Percentiles rank a stretch among this genome's conserved stretches.
Evolutionary conservation across 2,113 vertebrate species (phyloP).

Genomic region (Sylvietta virens): DNA sequence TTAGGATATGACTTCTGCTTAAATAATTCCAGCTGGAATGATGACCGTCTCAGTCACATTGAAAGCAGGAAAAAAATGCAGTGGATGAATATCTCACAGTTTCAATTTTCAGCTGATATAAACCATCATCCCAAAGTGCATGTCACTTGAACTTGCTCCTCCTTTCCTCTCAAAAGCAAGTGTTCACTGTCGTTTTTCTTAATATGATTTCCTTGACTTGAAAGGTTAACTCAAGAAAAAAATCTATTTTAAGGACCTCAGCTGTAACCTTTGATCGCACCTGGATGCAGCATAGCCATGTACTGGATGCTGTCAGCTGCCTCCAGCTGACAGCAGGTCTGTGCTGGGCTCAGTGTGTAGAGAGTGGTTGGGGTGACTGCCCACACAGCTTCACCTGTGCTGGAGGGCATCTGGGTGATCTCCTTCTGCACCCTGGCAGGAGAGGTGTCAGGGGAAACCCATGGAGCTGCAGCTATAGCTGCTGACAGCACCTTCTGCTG

Average conservation of each 20-base stretch:
- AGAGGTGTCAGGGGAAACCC: not conserved
- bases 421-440: not conserved
- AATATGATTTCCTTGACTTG: not conserved
- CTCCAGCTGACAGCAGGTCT: not conserved
- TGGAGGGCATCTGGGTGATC: not conserved
- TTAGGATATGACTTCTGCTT: conserved; percentile 42
- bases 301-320: not conserved
- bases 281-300: not conserved
- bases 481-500: not conserved
- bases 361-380: not conserved
- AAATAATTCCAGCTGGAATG: conserved; percentile 41
- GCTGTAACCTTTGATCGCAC: not conserved
- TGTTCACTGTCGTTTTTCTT: not conserved
- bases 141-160: not conserved
- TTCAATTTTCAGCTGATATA: not conserved
- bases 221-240: not conserved
- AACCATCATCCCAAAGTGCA: not conserved
- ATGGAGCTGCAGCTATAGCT: not conserved
- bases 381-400: too few relatives aligned
- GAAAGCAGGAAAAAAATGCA: not conserved
- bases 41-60: not conserved
- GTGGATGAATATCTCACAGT: not conserved
- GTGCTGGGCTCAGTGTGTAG: rapidly evolving
- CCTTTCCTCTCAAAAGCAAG: not conserved
- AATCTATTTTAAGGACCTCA: not conserved